Percentiles rank a stretch among this genome's conserved stretches.
phyloP scores from a whole-genome alignment of 2,888 invertebrate species.

The Syritta pipiens region DNA sequence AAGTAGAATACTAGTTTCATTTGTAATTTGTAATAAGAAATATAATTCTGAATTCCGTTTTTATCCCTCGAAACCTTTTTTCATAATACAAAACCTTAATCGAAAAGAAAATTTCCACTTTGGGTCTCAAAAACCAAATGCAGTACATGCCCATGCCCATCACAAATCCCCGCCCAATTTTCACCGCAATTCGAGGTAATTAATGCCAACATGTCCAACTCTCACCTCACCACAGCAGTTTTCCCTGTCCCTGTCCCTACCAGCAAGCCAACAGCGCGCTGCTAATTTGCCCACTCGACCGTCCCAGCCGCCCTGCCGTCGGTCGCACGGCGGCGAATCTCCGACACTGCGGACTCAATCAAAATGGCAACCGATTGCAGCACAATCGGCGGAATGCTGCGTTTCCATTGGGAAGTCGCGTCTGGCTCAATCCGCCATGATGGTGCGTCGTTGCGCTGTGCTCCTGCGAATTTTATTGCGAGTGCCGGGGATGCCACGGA shows the following conservation, averaged over 20 bases:
- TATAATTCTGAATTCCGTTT: too few species aligned
- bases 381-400: too few species aligned
- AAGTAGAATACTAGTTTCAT: too few species aligned
- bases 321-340: slow-evolving; percentile 4
- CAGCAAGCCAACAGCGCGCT: background rate
- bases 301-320: slow-evolving; percentile 1
- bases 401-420: slow-evolving; percentile 5
- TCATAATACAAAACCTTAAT: too few species aligned
- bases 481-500: background rate
- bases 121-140: too few species aligned
- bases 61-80: too few species aligned
- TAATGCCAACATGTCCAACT: slow-evolving; percentile 1
- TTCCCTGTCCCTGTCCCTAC: background rate
- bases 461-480: background rate
- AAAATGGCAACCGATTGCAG: slow-evolving; percentile 45
- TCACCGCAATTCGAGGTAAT: too few species aligned
- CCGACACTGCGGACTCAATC: slow-evolving; percentile 22
- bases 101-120: too few species aligned
- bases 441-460: too few species aligned
- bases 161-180: too few species aligned
- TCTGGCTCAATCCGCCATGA: background rate
- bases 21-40: too few species aligned
- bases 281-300: slow-evolving; percentile 32
- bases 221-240: slow-evolving; percentile 7
- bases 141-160: too few species aligned